Base-by-base conservation (phyloP, 1,140 invertebrate genomes). In the Neodiprion fabricii region DNA sequence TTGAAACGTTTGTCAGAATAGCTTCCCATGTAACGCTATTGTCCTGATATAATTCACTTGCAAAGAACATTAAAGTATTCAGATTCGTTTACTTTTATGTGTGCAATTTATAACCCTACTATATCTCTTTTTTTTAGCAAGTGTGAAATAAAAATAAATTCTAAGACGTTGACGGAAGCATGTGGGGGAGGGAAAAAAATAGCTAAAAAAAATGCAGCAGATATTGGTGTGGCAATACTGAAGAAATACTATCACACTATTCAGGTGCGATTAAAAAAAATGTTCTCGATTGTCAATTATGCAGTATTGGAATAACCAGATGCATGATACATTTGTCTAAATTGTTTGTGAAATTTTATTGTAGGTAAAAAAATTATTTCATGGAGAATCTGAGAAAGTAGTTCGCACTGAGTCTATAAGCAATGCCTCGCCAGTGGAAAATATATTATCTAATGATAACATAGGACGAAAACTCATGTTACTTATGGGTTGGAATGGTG, bases 401-500 rank as follows among this genome's bases (percentile, higher is more conserved):
- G 53, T 61, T 17, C 78, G 83, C 0, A 80, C 85, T 71, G 66
- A 83, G 17, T 67, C 40, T 21, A 11, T 69, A 21, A 69, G 77
- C 81, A 4, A 77, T 78, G 1, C 80, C 82, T 40, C 78, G 69
- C 40, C 75, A 9, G 78, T 53, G 4, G 81, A 83, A 10, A 74
- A 82, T 49, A 80, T 82, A 21, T 78, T 91, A 8, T 77, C 87
- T 48, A 83, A 86, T 10, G 88, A 86, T 75, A 92, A 92, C 79
- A 89, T 93, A 73, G 93, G 93, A 9, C 92, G 86, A 71, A 94
- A 92, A 80, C 89, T 96, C 86, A 91, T 96, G 90, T 91, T 92
- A 75, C 85, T 93, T 76, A 95, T 96, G 94, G 95, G 95, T 0
- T 96, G 95, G 95, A 88, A 90, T 47, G 95, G 95, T 47, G 94